phyloP scores from a whole-genome alignment of 2,888 invertebrate species.

The Toxonevra muliebris region DNA sequence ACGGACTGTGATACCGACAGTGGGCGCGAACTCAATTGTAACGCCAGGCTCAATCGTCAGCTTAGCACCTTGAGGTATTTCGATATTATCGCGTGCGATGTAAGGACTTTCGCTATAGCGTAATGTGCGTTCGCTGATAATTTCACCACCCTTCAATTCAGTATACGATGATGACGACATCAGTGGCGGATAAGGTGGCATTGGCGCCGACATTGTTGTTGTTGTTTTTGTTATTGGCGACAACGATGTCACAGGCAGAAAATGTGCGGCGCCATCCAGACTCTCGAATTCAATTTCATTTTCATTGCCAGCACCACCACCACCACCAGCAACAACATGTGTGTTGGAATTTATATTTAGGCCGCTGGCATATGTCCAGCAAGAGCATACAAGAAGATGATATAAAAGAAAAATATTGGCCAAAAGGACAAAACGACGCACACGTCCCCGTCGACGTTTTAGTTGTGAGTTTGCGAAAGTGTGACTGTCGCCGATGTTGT shows the following conservation, averaged over 20 bases:
- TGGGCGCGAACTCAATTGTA: conserved; percentile 87
- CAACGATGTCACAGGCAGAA: conserved; percentile 36
- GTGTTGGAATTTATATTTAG: conserved; percentile 16
- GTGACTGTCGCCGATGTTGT: not conserved
- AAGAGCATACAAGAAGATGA: too few species aligned
- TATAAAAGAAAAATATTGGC: too few species aligned
- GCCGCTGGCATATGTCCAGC: conserved; percentile 1
- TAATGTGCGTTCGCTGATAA: conserved; percentile 60
- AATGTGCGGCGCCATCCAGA: conserved; percentile 49
- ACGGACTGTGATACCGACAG: conserved; percentile 91
- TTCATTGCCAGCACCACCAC: conserved; percentile 36
- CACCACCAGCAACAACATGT: conserved; percentile 15
- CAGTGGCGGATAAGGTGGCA: conserved; percentile 48
- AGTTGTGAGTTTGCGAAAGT: too few species aligned
- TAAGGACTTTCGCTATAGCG: conserved; percentile 74
- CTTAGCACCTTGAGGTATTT: conserved; percentile 80
- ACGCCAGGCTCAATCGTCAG: conserved; percentile 91
- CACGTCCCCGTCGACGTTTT: too few species aligned
- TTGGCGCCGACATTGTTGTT: conserved; percentile 24
- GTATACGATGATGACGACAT: conserved; percentile 53
- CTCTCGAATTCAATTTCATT: conserved; percentile 56
- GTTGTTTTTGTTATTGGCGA: conserved; percentile 17
- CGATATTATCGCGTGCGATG: conserved; percentile 79
- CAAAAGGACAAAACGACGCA: too few species aligned
- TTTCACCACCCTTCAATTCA: conserved; percentile 60